A percentile compares a stretch with the other conserved stretches of the same genome.
These are phyloP conservation scores for Leucophora obtusa DNA, from an alignment of 2,888 invertebrate species.

Conservation along the genomic window DNA sequence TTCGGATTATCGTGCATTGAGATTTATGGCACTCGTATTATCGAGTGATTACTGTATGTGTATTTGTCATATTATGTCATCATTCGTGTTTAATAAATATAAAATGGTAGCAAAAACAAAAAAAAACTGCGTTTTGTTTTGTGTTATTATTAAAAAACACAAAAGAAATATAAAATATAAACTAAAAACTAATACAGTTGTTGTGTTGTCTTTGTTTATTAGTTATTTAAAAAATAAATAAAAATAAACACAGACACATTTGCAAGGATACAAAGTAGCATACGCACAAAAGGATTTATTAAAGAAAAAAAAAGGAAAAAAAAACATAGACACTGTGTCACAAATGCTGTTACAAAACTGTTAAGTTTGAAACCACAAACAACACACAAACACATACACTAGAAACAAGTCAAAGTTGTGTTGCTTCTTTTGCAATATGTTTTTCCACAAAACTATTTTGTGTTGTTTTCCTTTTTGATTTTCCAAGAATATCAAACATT, in stretches of 20 bases:
- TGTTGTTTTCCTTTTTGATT: conserved; percentile 6
- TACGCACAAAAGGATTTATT: not conserved
- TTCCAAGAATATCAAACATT: not conserved
- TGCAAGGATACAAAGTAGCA: conserved; percentile 16
- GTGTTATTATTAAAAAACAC: not conserved
- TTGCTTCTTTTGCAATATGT: conserved; percentile 21
- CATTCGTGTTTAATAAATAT: conserved; percentile 29
- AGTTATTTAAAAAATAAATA: conserved; percentile 24
- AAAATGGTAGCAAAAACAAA: not conserved
- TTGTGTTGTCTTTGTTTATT: conserved; percentile 42
- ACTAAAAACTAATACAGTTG: conserved; percentile 2
- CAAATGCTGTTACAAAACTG: not conserved
- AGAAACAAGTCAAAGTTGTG: conserved; percentile 29
- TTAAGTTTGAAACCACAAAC: not conserved
- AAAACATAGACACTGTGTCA: not conserved
- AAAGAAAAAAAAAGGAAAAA: not conserved
- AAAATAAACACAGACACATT: not conserved
- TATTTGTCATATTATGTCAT: conserved; percentile 36
- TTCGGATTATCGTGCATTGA: too few species aligned
- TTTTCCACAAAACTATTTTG: not conserved
- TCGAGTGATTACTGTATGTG: too few species aligned
- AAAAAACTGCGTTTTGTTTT: conserved; percentile 4
- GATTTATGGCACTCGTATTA: too few species aligned
- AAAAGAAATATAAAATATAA: conserved; percentile 4
- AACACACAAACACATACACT: not conserved